phyloP scores from a whole-genome alignment of 2,888 invertebrate species.

The Habroteleia sp. region DNA sequence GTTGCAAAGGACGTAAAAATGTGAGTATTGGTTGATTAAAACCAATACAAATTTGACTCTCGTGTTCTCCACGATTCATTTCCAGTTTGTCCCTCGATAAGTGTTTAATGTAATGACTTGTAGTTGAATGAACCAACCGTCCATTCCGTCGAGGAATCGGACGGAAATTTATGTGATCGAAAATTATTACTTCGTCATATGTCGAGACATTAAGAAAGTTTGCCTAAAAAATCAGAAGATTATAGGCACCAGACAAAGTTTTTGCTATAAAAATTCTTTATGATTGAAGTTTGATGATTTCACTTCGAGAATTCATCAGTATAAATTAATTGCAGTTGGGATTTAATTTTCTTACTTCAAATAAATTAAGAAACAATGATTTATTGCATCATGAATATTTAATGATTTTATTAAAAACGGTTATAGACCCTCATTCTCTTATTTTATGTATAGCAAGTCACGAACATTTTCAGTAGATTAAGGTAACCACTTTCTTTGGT shows the following conservation, averaged over 20 bases:
- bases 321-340: conserved; percentile 2
- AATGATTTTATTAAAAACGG: too few species aligned
- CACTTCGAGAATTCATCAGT: neutral
- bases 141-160: neutral
- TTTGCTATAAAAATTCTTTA: conserved; percentile 23
- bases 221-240: conserved; percentile 4
- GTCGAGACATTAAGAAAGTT: conserved; percentile 18
- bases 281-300: conserved; percentile 2
- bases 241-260: conserved; percentile 4
- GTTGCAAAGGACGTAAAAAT: conserved; percentile 43
- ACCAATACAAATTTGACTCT: conserved; percentile 9
- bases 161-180: neutral
- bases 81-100: conserved; percentile 6
- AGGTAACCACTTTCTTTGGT: too few species aligned
- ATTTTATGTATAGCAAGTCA: too few species aligned
- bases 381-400: neutral
- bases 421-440: too few species aligned
- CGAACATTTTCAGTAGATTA: too few species aligned
- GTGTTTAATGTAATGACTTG: conserved; percentile 31
- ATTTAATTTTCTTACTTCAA: neutral
- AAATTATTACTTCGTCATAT: conserved; percentile 24
- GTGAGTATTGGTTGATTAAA: conserved; percentile 35
- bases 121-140: conserved; percentile 9
- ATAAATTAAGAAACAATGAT: neutral
- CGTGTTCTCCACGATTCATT: conserved; percentile 8